Base-by-base conservation (phyloP, 2,113 vertebrate genomes). In the Paramisgurnus dabryanus region DNA sequence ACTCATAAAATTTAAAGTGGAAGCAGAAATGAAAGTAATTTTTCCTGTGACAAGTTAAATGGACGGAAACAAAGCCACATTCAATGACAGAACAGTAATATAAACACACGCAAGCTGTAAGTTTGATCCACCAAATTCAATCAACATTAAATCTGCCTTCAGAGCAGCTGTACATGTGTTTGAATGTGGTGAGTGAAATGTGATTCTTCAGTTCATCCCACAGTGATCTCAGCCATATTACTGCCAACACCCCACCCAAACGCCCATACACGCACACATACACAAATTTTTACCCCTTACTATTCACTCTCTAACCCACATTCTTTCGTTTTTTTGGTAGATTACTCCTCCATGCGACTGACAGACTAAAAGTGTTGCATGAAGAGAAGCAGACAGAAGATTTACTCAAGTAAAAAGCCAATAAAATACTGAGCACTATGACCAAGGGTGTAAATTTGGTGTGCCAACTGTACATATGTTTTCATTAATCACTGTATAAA, bases 171-270 rank as follows among this genome's bases (percentile, higher is more conserved):
- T 72, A 41, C 70, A 58, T 13, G 50, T 43, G 70, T 58, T 74
- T 15, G 27, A 40, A 60, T 45, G 55, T 74, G 71, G 40, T 45
- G n/a, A 74, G 71, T 74, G 73, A 64, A 76, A 76, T 76, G 73
- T 50, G 73, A 76, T 50, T 64, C 43, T 50, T 63, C 41, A 22
- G 49, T 40, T 27, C 45, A 17, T 49, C 68, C 69, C 9, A 18
- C 39, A 58, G 58, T 75, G 72, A 75, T 63, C 72, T 75, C 72
- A 75, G 18, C n/a, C 41, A 8, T 63, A 27, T 75, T 49, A 63
- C 58, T 45, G 60, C 43, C 73, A 76, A 50, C 73, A 76, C 73
- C 55, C 79, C 66, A 80, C 82, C 83, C 86, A 87, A 79, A 80
- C 60, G 45, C 80, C 58, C 18, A 57, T 75, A 45, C 65, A 53